Base-by-base conservation (phyloP, 2,797 vertebrate genomes). In the Nannoperca australis region DNA sequence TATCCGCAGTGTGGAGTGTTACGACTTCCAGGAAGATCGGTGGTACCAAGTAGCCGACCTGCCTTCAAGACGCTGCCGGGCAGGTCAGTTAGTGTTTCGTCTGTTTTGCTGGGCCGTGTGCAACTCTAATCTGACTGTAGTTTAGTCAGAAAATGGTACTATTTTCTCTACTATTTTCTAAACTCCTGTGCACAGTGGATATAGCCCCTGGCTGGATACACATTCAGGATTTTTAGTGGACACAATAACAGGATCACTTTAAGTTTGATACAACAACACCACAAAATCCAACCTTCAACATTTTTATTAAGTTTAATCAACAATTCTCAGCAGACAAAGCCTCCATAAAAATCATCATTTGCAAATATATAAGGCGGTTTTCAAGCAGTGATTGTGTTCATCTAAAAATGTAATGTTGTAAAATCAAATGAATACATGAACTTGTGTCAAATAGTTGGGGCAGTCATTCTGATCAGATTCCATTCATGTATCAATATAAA, bases 31-130 rank as follows among this genome's bases (percentile, higher is more conserved):
- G 87, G 97, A 99, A 67, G 98, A 98, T 68, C 95, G 97, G 13
- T 99, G 98, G 98, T 97, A 98, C 89, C 98, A 98, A 82, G 96
- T 98, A 5, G 97, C 97, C 0, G 97, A 99, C 65, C 95, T 99
- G 83, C 98, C 98, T 0, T 98, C 98, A 3, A 92, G 98, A 85
- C 96, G 98, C 79, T 99, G 98, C 90, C 91, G 98, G 86, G 97
- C 98, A 94, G 98, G 98, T 98, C 83, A 87, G 85, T 70, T 15
- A 67, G 53, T 4, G 67, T 18, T 47, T 36, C 9, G 8, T 24
- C 11, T 53, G 4, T n/a, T 49, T 8, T 49, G 7, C 5, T 12
- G 20, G 7, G 2, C 0, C 4, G 11, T 8, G 8, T 40, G 54
- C 9, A 55, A 44, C 47, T 38, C 36, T 38, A 36, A 40, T 34